These are phyloP conservation scores for Columba guinea DNA, from an alignment of 2,797 vertebrate genomes.

Conservation along the genomic window DNA sequence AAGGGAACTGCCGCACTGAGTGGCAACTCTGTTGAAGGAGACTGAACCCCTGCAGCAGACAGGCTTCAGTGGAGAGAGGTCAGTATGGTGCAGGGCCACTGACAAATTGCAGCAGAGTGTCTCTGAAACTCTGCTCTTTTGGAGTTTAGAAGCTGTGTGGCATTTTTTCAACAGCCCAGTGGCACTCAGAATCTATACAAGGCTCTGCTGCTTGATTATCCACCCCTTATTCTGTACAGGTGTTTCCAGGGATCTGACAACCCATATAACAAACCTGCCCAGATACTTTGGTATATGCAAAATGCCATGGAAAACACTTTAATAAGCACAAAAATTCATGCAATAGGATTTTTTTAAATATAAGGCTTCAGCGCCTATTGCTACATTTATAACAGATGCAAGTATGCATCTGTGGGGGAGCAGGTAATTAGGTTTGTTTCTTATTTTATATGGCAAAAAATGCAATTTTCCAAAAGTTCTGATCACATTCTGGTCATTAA, in stretches of 20 bases:
- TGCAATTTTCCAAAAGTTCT: neutral
- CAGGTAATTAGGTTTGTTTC: neutral
- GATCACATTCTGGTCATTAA: neutral
- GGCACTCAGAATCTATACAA: neutral
- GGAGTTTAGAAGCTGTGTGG: neutral
- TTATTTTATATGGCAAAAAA: neutral
- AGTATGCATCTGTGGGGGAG: neutral
- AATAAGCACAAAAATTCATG: neutral
- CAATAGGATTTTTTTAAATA: neutral
- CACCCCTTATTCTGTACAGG: neutral
- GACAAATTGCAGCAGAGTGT: neutral
- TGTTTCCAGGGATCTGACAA: neutral
- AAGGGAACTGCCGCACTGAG: neutral
- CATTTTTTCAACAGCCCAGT: neutral
- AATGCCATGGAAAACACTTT: neutral
- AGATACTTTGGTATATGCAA: neutral
- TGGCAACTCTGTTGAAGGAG: neutral
- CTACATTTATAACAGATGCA: neutral
- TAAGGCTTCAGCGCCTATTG: neutral
- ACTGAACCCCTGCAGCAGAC: neutral
- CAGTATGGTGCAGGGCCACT: neutral
- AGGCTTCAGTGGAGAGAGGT: neutral
- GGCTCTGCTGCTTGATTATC: neutral
- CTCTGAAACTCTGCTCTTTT: neutral
- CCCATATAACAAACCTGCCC: neutral